A percentile compares a stretch with the other conserved stretches of the same genome.
Conservation (phyloP, 2,888 invertebrate genomes). For the Euplexia lucipara region DNA sequence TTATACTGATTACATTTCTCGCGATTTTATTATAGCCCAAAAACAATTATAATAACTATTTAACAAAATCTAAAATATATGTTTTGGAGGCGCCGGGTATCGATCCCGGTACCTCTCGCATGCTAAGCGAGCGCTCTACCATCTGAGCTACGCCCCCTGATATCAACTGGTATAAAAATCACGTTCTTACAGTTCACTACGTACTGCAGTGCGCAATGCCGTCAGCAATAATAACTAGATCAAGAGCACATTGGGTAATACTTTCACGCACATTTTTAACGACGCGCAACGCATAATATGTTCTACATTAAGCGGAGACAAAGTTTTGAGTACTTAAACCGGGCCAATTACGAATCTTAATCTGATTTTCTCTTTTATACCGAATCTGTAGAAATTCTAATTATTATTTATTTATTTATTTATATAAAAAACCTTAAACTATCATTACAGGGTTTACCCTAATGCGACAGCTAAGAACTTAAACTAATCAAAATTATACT, state of each 20-base stretch:
- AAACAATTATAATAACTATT: not conserved
- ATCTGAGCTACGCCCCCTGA: conserved; percentile 81
- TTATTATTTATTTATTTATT: too few species aligned
- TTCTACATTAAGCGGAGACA: conserved; percentile 7
- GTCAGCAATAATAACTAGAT: conserved; percentile 29
- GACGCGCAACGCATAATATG: conserved; percentile 28
- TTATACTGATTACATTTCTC: too few species aligned
- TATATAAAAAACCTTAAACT: too few species aligned
- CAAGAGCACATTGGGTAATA: conserved; percentile 14
- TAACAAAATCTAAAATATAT: not conserved
- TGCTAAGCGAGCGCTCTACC: conserved; percentile 88
- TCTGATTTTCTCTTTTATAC: conserved; percentile 7
- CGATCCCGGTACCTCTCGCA: conserved; percentile 90
- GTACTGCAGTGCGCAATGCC: not conserved
- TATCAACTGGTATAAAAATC: not conserved
- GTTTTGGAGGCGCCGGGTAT: conserved; percentile 88
- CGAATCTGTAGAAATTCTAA: not conserved
- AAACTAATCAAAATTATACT: too few species aligned
- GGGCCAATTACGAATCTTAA: conserved; percentile 36
- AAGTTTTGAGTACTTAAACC: conserved; percentile 21
- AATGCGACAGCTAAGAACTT: too few species aligned
- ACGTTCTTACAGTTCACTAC: not conserved
- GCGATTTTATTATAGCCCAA: too few species aligned
- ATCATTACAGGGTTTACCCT: too few species aligned
- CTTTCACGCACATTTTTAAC: conserved; percentile 32